Evolutionary conservation across 2,113 vertebrate genomes (phyloP).

Genomic region (Etheostoma spectabile): DNA sequence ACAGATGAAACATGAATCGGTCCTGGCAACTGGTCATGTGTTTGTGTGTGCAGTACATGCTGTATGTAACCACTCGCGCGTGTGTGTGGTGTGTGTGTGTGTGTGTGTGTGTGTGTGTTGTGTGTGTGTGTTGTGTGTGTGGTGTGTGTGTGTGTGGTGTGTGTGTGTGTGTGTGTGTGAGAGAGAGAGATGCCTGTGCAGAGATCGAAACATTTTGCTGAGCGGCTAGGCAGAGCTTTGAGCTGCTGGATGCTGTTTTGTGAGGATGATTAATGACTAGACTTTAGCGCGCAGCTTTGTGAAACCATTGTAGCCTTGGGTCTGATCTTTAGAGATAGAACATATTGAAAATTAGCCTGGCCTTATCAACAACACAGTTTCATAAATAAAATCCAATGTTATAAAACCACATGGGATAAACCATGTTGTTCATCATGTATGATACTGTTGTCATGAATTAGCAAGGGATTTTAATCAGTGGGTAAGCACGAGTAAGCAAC

Average conservation of each 20-base stretch:
- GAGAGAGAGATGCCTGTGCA: constrained; percentile 5
- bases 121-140: neutral
- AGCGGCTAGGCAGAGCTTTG: constrained; percentile 42
- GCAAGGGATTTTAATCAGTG: neutral
- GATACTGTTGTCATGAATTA: neutral
- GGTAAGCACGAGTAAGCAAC: neutral
- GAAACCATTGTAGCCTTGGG: constrained; percentile 65
- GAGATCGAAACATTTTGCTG: constrained; percentile 34
- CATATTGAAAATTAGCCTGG: constrained; percentile 14
- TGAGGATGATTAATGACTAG: constrained; percentile 76
- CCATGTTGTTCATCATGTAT: neutral
- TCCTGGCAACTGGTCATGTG: constrained; percentile 28
- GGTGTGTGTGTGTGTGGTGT: neutral
- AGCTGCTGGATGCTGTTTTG: constrained; percentile 65
- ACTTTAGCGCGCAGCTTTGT: constrained; percentile 51
- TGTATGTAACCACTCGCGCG: constrained; percentile 14
- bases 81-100: constrained; percentile 22
- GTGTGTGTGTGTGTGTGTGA: constrained; percentile 1
- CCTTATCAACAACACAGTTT: constrained; percentile 13
- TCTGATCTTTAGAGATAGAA: constrained; percentile 32
- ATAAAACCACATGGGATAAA: neutral
- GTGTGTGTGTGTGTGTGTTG: neutral
- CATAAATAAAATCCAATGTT: neutral
- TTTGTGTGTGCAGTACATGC: constrained; percentile 14
- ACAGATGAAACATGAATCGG: constrained; percentile 14